Evolutionary conservation across 2,797 vertebrate species (phyloP).

Genomic region (Characodon lateralis): DNA sequence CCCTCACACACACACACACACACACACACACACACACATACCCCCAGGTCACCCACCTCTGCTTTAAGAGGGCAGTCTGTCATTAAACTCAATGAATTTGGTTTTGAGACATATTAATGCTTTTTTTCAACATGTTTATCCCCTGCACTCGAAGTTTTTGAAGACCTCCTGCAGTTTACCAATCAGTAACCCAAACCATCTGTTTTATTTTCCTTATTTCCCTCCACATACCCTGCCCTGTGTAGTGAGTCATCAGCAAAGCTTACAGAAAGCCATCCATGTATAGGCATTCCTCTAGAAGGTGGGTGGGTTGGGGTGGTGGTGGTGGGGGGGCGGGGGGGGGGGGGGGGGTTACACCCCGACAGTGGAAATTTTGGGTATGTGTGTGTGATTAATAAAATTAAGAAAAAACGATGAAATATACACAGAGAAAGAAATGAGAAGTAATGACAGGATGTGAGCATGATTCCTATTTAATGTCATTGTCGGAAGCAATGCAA

Average conservation of each 20-base stretch:
- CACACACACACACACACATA: no score
- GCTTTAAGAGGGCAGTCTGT: not conserved
- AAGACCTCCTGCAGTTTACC: constrained; percentile 9
- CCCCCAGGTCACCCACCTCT: not conserved
- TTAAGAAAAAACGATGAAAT: constrained; percentile 22
- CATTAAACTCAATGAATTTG: not conserved
- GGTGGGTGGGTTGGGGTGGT: constrained; percentile 10
- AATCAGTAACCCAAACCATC: constrained; percentile 37
- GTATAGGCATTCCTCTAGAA: constrained; percentile 47
- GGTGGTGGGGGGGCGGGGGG: not conserved
- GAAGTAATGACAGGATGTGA: constrained; percentile 9
- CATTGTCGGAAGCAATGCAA: not conserved
- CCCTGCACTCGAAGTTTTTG: constrained; percentile 14
- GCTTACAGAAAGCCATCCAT: constrained; percentile 29
- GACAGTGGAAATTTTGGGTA: constrained; percentile 41
- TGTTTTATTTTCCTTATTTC: constrained; percentile 39
- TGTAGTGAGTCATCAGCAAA: constrained; percentile 49
- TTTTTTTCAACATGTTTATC: constrained; percentile 22
- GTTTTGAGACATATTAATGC: constrained; percentile 9
- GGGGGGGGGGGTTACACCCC: constrained; percentile 2
- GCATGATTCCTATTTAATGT: constrained; percentile 13
- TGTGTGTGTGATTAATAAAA: constrained; percentile 19
- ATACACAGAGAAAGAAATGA: constrained; percentile 6
- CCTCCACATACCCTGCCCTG: constrained; percentile 47
- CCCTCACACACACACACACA: no score